phyloP scores from a whole-genome alignment of 2,888 invertebrate genomes.

The Gari tellinella region DNA sequence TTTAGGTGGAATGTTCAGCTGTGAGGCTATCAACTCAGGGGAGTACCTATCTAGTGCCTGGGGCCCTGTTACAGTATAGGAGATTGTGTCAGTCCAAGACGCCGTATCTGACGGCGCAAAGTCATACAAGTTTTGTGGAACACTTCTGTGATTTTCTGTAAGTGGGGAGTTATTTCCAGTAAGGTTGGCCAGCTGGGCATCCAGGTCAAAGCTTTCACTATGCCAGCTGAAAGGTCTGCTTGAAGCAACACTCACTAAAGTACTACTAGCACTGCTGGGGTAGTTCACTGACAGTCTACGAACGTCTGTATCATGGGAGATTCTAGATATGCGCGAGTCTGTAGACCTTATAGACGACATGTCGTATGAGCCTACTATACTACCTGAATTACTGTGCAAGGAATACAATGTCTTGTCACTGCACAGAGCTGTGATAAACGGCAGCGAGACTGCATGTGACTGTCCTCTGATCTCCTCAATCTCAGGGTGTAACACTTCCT shows the following conservation, averaged over 20 bases:
- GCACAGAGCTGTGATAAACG: constrained; percentile 95
- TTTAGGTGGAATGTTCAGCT: constrained; percentile 75
- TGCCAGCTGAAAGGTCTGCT: constrained; percentile 81
- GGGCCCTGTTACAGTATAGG: constrained; percentile 57
- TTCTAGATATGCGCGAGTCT: constrained; percentile 71
- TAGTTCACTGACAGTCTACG: constrained; percentile 76
- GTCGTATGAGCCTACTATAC: constrained; percentile 69
- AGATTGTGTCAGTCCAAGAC: constrained; percentile 70
- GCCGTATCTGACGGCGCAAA: constrained; percentile 50
- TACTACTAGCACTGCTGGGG: constrained; percentile 67
- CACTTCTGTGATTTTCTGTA: constrained; percentile 74
- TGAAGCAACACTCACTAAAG: constrained; percentile 60
- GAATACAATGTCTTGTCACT: constrained; percentile 92
- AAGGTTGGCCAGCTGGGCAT: constrained; percentile 69
- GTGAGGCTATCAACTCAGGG: constrained; percentile 71
- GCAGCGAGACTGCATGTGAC: constrained; percentile 86
- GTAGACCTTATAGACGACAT: constrained; percentile 74
- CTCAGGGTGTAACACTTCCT: constrained; percentile 77
- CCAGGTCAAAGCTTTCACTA: constrained; percentile 79
- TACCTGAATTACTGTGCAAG: constrained; percentile 63
- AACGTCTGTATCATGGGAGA: constrained; percentile 73
- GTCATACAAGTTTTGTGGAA: constrained; percentile 72
- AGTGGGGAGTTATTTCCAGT: constrained; percentile 49
- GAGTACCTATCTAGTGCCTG: constrained; percentile 68
- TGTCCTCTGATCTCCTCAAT: constrained; percentile 77